Evolutionary conservation across 2,113 vertebrate genomes (phyloP).

Genomic region (Dipodomys merriami): DNA sequence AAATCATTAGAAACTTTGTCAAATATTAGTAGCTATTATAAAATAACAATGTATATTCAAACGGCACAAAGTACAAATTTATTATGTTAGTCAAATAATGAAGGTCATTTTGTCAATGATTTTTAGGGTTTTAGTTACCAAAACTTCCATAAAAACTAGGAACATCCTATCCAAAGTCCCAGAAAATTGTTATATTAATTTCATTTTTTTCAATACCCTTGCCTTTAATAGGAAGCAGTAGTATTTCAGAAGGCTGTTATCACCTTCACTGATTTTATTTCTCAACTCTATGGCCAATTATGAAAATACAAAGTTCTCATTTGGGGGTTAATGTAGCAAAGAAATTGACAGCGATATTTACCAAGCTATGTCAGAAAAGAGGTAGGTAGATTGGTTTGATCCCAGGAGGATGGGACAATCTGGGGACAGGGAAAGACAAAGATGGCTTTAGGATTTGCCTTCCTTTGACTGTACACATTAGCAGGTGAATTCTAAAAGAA

Average conservation of each 20-base stretch:
- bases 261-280: neutral
- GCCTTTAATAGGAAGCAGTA: neutral
- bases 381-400: too few species aligned
- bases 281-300: neutral
- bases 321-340: neutral
- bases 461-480: neutral
- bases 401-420: neutral
- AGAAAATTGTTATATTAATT: neutral
- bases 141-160: neutral
- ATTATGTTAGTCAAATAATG: neutral
- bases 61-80: neutral
- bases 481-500: neutral
- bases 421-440: neutral
- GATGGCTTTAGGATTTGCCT: neutral
- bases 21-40: constrained; percentile 23
- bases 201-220: neutral
- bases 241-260: neutral
- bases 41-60: neutral
- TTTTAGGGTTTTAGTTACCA: neutral
- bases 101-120: neutral
- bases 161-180: neutral
- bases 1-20: neutral
- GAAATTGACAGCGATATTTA: neutral
- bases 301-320: neutral
- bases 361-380: too few species aligned